These are phyloP conservation scores for Thymelicus lineola DNA, from an alignment of 2,888 invertebrate genomes.

Conservation along the genomic window DNA sequence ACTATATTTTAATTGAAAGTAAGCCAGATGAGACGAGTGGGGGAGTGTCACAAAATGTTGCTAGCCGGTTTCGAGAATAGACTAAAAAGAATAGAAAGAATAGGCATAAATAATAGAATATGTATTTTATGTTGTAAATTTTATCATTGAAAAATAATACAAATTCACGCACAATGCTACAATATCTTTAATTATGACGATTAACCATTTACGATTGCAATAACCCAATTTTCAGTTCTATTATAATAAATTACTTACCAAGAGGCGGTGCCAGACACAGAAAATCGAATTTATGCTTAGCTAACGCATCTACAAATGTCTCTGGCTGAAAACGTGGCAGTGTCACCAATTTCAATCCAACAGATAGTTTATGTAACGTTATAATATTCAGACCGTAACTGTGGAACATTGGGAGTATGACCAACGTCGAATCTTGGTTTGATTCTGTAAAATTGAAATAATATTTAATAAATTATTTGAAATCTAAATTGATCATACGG, in stretches of 20 bases:
- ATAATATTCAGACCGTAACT: conserved; percentile 87
- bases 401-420: conserved; percentile 90
- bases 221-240: neutral
- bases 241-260: conserved; percentile 63
- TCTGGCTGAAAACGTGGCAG: conserved; percentile 90
- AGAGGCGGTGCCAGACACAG: conserved; percentile 92
- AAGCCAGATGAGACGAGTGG: no score
- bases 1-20: no score
- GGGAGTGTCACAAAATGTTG: no score
- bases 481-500: no score
- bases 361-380: conserved; percentile 82
- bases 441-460: conserved; percentile 52
- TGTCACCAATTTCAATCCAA: conserved; percentile 87
- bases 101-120: no score
- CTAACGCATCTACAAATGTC: conserved; percentile 85
- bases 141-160: no score
- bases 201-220: no score
- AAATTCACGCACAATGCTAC: no score
- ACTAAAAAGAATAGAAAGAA: no score
- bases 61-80: no score
- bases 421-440: conserved; percentile 83
- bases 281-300: conserved; percentile 84
- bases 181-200: no score
- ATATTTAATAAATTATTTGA: neutral
- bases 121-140: no score